Evolutionary conservation across 2,113 vertebrate species (phyloP).

Genomic region (Struthidea cinerea): DNA sequence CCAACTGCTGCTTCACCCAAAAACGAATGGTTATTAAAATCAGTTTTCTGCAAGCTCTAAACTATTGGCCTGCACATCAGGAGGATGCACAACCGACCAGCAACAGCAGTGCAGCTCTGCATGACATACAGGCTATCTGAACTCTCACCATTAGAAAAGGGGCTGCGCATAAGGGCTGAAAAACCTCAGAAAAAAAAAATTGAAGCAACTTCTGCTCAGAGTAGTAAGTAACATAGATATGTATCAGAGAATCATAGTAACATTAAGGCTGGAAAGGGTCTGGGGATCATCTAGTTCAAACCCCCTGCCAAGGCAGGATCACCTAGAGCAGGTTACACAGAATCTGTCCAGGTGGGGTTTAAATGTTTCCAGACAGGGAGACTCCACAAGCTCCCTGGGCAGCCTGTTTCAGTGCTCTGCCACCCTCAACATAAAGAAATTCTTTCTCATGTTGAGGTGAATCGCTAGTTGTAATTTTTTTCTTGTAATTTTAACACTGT

Average conservation of each 20-base stretch:
- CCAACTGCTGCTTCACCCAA: not conserved
- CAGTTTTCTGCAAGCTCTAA: not conserved
- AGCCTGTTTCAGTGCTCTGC: not conserved
- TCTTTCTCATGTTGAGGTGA: not conserved
- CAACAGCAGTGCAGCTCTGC: not conserved
- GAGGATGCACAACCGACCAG: not conserved
- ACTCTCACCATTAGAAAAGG: not conserved
- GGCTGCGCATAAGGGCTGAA: accelerated
- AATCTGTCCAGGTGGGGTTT: not conserved
- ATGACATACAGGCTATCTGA: not conserved
- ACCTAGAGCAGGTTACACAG: not conserved
- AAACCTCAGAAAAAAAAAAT: not conserved
- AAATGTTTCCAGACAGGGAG: not conserved
- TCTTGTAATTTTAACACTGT: accelerated
- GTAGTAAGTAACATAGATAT: accelerated
- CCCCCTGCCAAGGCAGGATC: not conserved
- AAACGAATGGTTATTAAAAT: not conserved
- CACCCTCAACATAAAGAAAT: not conserved
- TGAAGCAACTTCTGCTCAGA: not conserved
- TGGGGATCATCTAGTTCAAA: not conserved
- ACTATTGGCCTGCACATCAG: not conserved
- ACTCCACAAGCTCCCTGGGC: not conserved
- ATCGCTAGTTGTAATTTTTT: accelerated
- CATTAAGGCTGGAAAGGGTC: not conserved
- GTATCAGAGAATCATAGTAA: not conserved